These are phyloP conservation scores for crab-eating macaque (Macaca fascicularis) DNA, from an alignment of 2,113 vertebrate species.

Conservation along the genomic window DNA sequence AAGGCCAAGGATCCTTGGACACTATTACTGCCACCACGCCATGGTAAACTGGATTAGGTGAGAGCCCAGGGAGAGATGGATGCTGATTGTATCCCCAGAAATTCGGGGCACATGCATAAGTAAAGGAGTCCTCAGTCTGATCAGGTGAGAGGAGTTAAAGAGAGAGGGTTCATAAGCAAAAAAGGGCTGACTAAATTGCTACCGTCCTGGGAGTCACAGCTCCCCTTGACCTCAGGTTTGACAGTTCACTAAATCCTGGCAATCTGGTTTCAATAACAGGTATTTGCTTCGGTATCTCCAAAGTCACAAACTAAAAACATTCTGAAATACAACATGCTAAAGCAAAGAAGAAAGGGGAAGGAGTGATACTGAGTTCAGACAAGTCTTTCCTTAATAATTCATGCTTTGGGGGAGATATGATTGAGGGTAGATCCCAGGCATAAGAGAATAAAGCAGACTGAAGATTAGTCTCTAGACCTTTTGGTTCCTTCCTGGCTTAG, in stretches of 20 bases:
- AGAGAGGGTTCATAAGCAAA: background rate
- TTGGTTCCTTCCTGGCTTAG: background rate
- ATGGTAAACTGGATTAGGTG: constrained; percentile 4
- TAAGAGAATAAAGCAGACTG: background rate
- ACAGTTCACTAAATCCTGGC: constrained; percentile 45
- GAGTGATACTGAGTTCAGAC: background rate
- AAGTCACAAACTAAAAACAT: constrained; percentile 44
- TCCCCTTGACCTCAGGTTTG: background rate
- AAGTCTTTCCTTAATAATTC: background rate
- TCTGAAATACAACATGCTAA: background rate
- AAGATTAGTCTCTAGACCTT: background rate
- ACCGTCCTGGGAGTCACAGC: background rate
- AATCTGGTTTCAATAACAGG: background rate
- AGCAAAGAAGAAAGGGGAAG: background rate
- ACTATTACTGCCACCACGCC: background rate
- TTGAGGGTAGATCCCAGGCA: background rate
- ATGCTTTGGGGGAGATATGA: background rate
- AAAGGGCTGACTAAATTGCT: background rate
- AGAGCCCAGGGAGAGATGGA: background rate
- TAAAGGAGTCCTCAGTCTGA: background rate
- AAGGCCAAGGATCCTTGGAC: constrained; percentile 17
- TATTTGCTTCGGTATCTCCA: constrained; percentile 1
- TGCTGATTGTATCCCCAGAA: background rate
- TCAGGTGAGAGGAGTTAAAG: background rate
- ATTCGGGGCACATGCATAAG: background rate